A percentile compares a stretch with the other conserved stretches of the same genome.
Evolutionary conservation across 2,888 invertebrate genomes (phyloP).

Genomic region (Isoperla grammatica): DNA sequence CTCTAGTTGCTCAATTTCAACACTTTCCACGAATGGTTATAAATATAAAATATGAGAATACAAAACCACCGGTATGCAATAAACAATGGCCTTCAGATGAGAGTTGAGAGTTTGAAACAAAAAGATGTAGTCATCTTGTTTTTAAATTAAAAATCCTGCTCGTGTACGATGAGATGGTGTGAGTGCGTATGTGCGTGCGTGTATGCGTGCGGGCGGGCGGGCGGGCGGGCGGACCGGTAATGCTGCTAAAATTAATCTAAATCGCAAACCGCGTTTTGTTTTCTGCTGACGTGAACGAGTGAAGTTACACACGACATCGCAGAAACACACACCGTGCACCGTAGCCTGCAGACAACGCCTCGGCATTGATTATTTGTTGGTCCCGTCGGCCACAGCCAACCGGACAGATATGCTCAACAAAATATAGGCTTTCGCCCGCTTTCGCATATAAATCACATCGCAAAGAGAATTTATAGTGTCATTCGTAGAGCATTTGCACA

Average conservation of each 20-base stretch:
- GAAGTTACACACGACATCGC: not conserved
- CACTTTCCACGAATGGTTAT: not conserved
- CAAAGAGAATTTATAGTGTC: slow-evolving; percentile 13
- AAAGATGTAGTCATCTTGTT: slow-evolving; percentile 10
- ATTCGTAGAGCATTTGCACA: slow-evolving; percentile 15
- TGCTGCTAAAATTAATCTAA: slow-evolving; percentile 7
- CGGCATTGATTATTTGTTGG: slow-evolving; percentile 18
- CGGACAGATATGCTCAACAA: slow-evolving; percentile 5
- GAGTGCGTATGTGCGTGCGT: no score
- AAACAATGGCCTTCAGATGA: slow-evolving; percentile 2
- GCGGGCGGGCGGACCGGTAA: no score
- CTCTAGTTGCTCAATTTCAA: slow-evolving; percentile 9
- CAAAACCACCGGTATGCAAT: slow-evolving; percentile 4
- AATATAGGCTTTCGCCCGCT: slow-evolving; percentile 2
- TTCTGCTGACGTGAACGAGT: slow-evolving; percentile 11
- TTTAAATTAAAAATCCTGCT: not conserved
- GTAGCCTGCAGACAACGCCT: not conserved
- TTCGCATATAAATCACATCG: slow-evolving; percentile 5
- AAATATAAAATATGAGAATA: slow-evolving; percentile 1
- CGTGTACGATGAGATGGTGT: no score
- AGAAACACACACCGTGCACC: slow-evolving; percentile 3
- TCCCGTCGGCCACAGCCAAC: slow-evolving; percentile 5
- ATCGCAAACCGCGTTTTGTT: slow-evolving; percentile 1
- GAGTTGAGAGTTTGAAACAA: slow-evolving; percentile 10
- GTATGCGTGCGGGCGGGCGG: no score